Percentiles rank a stretch among this genome's conserved stretches.
phyloP scores from a whole-genome alignment of 2,113 vertebrate genomes.

The Cryptotis parvus region DNA sequence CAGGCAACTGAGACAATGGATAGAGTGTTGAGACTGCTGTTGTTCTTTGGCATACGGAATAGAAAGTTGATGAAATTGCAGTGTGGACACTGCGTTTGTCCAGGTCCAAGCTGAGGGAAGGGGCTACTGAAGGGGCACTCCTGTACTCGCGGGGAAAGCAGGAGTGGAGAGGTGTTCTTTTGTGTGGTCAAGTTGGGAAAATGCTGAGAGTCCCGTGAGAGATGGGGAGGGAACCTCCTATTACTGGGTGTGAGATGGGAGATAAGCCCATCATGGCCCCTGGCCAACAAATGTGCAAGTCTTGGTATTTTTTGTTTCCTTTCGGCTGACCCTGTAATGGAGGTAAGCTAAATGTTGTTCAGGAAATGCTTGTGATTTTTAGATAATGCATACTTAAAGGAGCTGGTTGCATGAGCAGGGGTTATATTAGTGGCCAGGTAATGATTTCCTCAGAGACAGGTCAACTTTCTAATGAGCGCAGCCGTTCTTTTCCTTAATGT shows the following conservation, averaged over 20 bases:
- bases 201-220: slow-evolving; percentile 22
- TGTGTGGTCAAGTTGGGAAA: slow-evolving; percentile 72
- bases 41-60: slow-evolving; percentile 41
- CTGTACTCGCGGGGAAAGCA: slow-evolving; percentile 39
- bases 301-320: neutral
- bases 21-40: slow-evolving; percentile 21
- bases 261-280: neutral
- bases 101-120: slow-evolving; percentile 6
- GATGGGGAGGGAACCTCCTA: neutral
- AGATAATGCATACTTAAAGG: slow-evolving; percentile 27
- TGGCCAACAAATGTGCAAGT: neutral
- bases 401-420: slow-evolving; percentile 29
- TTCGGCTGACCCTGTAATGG: neutral
- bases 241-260: neutral
- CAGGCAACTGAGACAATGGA: slow-evolving; percentile 63
- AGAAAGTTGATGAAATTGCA: slow-evolving; percentile 71
- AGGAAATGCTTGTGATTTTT: neutral
- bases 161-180: slow-evolving; percentile 61
- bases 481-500: neutral
- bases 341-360: slow-evolving; percentile 3
- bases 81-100: slow-evolving; percentile 50
- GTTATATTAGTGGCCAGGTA: slow-evolving; percentile 42
- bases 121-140: neutral
- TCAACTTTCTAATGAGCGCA: slow-evolving; percentile 47
- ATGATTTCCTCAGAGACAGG: slow-evolving; percentile 40